phyloP scores from a whole-genome alignment of 2,797 vertebrate species.

The Danionella dracula region DNA sequence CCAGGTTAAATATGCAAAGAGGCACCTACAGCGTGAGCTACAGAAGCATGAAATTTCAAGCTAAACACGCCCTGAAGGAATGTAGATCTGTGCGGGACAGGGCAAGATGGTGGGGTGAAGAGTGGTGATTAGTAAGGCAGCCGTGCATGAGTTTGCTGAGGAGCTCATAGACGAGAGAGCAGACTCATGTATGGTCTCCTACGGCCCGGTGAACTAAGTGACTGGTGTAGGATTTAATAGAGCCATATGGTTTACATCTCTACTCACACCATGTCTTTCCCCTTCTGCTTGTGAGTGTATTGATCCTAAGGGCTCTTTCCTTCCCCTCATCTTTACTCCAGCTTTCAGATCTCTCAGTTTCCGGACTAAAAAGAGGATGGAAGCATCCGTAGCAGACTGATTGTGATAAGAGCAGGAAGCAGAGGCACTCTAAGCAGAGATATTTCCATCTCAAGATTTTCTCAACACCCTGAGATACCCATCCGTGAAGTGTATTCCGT shows the following conservation, averaged over 20 bases:
- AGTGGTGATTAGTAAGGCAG: slow-evolving; percentile 27
- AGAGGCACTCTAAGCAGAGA: slow-evolving; percentile 17
- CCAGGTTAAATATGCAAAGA: slow-evolving; percentile 42
- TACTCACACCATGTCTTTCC: slow-evolving; percentile 39
- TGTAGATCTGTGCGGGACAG: neutral
- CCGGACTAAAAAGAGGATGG: slow-evolving; percentile 6
- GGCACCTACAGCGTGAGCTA: slow-evolving; percentile 35
- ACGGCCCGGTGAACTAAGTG: slow-evolving; percentile 44
- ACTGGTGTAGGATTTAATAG: slow-evolving; percentile 48
- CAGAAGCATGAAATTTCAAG: slow-evolving; percentile 42
- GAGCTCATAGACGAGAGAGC: neutral
- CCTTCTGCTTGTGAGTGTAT: slow-evolving; percentile 14
- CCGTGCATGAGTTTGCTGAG: neutral
- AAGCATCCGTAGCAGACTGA: slow-evolving; percentile 1
- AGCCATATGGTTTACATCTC: slow-evolving; percentile 57
- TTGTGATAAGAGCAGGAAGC: slow-evolving; percentile 30
- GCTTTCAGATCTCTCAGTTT: slow-evolving; percentile 16
- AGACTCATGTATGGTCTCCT: slow-evolving; percentile 24
- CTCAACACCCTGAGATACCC: slow-evolving; percentile 9
- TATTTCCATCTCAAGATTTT: neutral
- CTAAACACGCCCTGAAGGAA: slow-evolving; percentile 40
- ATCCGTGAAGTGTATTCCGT: slow-evolving; percentile 16
- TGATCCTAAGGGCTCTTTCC: slow-evolving; percentile 23
- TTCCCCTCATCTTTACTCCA: neutral
- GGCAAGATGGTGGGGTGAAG: slow-evolving; percentile 4